Conservation (phyloP, 2,888 invertebrate species). For the Drosophila falleni region DNA sequence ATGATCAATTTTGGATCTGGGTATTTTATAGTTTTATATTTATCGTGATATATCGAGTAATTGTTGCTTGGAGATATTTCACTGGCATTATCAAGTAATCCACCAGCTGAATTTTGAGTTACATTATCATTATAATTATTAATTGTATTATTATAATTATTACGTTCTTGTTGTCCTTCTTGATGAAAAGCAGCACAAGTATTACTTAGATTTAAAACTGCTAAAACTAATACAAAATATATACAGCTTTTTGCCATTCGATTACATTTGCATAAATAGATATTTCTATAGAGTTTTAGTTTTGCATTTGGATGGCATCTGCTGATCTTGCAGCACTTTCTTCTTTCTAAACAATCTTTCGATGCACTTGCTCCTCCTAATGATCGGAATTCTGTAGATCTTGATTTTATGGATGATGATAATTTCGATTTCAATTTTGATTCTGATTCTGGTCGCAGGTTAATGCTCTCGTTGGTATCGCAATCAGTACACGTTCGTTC, state of each 20-base stretch:
- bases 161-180: constrained; percentile 21
- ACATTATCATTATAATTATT: constrained; percentile 23
- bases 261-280: constrained; percentile 71
- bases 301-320: constrained; percentile 58
- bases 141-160: constrained; percentile 25
- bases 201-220: constrained; percentile 60
- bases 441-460: constrained; percentile 29
- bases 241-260: constrained; percentile 77
- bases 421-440: background rate
- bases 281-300: constrained; percentile 49
- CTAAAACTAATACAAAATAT: constrained; percentile 80
- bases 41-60: constrained; percentile 43
- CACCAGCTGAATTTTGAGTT: constrained; percentile 48
- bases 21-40: constrained; percentile 24
- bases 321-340: constrained; percentile 12
- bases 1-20: constrained; percentile 35
- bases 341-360: constrained; percentile 2
- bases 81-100: constrained; percentile 44
- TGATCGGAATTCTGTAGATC: constrained; percentile 1
- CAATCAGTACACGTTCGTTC: constrained; percentile 55
- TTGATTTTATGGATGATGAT: constrained; percentile 5
- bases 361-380: background rate
- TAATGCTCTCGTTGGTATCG: constrained; percentile 39
- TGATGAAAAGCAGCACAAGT: constrained; percentile 54
- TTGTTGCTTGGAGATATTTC: constrained; percentile 40